phyloP scores from a whole-genome alignment of 2,113 vertebrate species.

The Paratilapia polleni region DNA sequence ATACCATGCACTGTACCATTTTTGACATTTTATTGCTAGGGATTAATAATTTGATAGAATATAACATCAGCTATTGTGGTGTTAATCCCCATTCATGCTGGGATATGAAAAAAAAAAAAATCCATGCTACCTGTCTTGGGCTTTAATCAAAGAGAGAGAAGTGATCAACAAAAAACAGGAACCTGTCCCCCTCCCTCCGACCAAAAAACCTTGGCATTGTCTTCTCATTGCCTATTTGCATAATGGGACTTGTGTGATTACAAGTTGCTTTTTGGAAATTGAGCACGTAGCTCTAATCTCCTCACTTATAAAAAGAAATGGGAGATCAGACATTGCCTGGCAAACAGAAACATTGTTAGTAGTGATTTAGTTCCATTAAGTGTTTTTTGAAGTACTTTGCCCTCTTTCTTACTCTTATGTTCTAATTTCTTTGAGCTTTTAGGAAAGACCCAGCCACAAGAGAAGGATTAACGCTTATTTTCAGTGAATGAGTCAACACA shows the following conservation, averaged over 20 bases:
- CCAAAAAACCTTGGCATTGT: slow-evolving; percentile 11
- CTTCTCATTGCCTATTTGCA: slow-evolving; percentile 3
- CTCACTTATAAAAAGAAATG: slow-evolving; percentile 19
- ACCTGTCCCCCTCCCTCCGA: not conserved
- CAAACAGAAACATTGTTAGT: slow-evolving; percentile 46
- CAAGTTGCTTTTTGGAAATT: slow-evolving; percentile 39
- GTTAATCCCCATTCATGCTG: slow-evolving; percentile 25
- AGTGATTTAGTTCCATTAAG: slow-evolving; percentile 54
- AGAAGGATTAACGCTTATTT: slow-evolving; percentile 77
- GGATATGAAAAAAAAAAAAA: slow-evolving; percentile 7
- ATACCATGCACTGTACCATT: not conserved
- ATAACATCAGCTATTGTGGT: not conserved
- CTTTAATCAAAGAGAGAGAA: not conserved
- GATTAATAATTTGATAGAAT: slow-evolving; percentile 15
- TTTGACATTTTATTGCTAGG: not conserved
- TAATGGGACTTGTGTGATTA: slow-evolving; percentile 28
- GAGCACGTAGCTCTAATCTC: slow-evolving; percentile 35
- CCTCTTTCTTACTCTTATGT: slow-evolving; percentile 50
- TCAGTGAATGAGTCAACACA: slow-evolving; percentile 73
- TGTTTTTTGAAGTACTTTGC: slow-evolving; percentile 65
- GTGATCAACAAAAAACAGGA: slow-evolving; percentile 9
- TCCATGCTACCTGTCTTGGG: not conserved
- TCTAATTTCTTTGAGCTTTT: slow-evolving; percentile 60
- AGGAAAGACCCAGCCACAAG: slow-evolving; percentile 67
- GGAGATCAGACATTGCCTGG: slow-evolving; percentile 28